Evolutionary conservation across 2,797 vertebrate genomes (phyloP), one percentile per base, ranked within the genome.

Genomic region (Chanos chanos): DNA sequence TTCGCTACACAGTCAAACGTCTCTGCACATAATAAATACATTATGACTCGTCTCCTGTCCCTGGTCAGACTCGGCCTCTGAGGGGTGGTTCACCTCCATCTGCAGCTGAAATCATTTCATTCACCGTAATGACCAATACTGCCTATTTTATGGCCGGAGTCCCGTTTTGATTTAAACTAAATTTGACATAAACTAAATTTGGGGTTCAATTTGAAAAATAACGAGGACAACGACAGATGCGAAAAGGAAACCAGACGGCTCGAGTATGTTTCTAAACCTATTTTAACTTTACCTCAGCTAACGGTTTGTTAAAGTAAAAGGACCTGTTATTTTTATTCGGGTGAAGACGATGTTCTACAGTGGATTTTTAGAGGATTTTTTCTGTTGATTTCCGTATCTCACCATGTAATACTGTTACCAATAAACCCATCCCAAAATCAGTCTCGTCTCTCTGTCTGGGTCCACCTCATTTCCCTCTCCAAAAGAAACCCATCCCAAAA

Each of bases 261-360:
- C 90, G 89, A 92, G 89, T 92, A 87, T 87, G 84, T 97, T 97
- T 97, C 89, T 96, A 93, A 89, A 91, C 87, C 90, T 93, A 83
- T 94, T 95, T 95, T 95, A 94, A 93, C 92, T 90, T 95, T 96
- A 97, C 94, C 94, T 95, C 94, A 95, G 90, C 91, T 91, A 88
- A 93, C 86, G 89, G 89, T 95, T 94, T 94, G 92, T 92, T 94
- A 93, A 94, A 92, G 87, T 93, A 84, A 87, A 85, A 84, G 89
- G 86, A 91, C 90, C 89, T 89, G 72, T 96, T 95, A 91, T 97
- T 97, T 96, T 96, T 94, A 95, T 94, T 92, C 93, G 92, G 85
- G 90, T 90, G 92, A 94, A 89, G 86, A 90, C 89, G 61, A 83
- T 90, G 91, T 93, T 92, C 90, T 89, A 84, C 89, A 83, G 84